Evolutionary conservation across 1,140 invertebrate genomes (phyloP), one percentile per base, ranked within the genome.

Genomic region (Drosophila miranda): DNA sequence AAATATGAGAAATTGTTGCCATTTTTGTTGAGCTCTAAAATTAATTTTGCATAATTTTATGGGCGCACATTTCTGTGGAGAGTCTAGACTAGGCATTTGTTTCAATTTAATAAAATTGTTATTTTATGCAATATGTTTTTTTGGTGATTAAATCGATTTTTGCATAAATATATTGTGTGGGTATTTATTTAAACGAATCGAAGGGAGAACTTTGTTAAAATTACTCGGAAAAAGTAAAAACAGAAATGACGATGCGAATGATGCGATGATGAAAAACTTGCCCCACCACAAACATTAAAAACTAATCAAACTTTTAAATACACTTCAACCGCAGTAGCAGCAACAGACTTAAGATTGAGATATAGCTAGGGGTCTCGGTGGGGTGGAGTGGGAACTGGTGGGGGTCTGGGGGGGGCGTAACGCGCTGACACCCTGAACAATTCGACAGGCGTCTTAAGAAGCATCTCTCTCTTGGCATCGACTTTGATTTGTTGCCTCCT

Each of bases 251-350:
- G 51, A 49, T 34, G 44, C 28, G 28, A 30, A 30, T 30, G 28
- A 8, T 6, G 8, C 2, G 30, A 34, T 34, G 34, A 13, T 38
- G 34, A 21, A 41, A 41, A 80, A 64, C 56, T 74, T 67, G 69
- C 64, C 51, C 56, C 23, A 13, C 34, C 34, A 55, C 77, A 84
- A 86, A 87, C 82, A 86, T 86, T 88, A 86, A 82, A 86, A 87
- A 86, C 82, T 86, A 86, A 86, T 86, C 82, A 87, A 87, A 86
- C 82, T 86, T 86, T 86, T 87, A 87, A 87, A 86, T 86, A 87
- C 82, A 86, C 78, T 87, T 86, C 82, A 86, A 75, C 82, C 81
- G 67, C 78, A 81, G 75, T 62, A 38, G 34, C 34, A 38, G 34
- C 34, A 38, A 8, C 34, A 56, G 73, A 55, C 81, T 80, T 77